Base-by-base conservation (phyloP, 2,113 vertebrate species). In the Hystrix cristata region DNA sequence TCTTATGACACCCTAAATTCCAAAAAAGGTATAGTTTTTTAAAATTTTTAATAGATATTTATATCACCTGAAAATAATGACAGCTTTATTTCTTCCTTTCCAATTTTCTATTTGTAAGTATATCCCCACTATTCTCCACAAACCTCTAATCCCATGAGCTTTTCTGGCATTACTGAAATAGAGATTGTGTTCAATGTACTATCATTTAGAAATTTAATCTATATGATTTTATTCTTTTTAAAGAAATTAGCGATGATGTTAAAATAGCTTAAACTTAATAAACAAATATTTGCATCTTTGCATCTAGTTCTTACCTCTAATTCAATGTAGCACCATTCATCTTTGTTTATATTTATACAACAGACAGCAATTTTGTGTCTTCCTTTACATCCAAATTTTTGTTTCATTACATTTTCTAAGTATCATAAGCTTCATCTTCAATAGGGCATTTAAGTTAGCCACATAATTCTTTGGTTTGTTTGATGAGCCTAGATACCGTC, bases 291-390 rank as follows among this genome's bases (percentile, higher is more conserved):
- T 92, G 25, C 25, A 90, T 80, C 79, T 84, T 85, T 80, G 34
- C 62, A 57, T 78, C 23, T 29, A 79, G 16, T 88, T 51, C 29
- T 72, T 74, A 81, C 59, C 34, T 95, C 78, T 78, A 78, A 69
- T 82, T 91, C 60, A 84, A 78, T 69, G 69, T 38, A 59, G 34
- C 19, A 62, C 18, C 51, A 83, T 57, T 48, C 25, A 46, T 59
- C 38, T 94, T 71, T 93, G n/a, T 86, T 72, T 90, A 72, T 86
- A 65, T 79, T 91, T 83, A 83, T 46, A 62, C 43, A 78, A 53
- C 82, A 78, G 38, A 69, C 15, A 88, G 34, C 55, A 87, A 88
- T 55, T 94, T 81, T 80, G 9, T 81, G 19, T 16, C 76, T 69
- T 43, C n/a, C 15, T 10, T 83, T 14, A 78, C 18, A 87, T 46